Evolutionary conservation across 2,888 invertebrate species (phyloP), one percentile per base, ranked within the genome.

Genomic region (Lepidocyrtinus sp.): DNA sequence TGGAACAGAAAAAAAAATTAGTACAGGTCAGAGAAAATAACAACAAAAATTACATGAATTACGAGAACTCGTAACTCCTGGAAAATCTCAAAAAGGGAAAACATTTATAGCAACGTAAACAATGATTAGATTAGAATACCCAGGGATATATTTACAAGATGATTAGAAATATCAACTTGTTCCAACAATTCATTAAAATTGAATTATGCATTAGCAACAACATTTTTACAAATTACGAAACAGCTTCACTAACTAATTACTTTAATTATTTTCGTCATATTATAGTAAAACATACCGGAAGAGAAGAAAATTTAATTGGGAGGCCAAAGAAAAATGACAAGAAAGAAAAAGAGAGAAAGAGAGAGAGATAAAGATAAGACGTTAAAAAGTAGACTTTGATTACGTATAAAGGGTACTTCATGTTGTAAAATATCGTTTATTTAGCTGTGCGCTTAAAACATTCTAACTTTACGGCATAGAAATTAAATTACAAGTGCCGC

Each of bases 1-100:
- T 59, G 70, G 61, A 61, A 68, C 24, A 12, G 24, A 69, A 61
- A 24, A 61, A 36, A 25, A 24, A 61, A 25, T 5, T 55, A 65
- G n/a, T 36, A 17, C 24, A 65, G 50, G 46, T 68, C 59, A 69
- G n/a, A 26, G 70, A 69, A 45, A 15, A 50, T 9, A 69, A 55
- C 21, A 5, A 68, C 22, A 46, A 22, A 68, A 17, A 46, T 50
- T 36, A 36, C 5, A 36, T 9, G 36, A 36, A 36, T 36, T 36
- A 36, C 36, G 36, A 36, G 36, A 36, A 36, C 12, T 36, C n/a
- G n/a, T n/a, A n/a, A n/a, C n/a, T n/a, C n/a, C n/a, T n/a, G n/a
- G n/a, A n/a, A 36, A 36, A 12, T 36, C 36, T 36, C 12, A 12
- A 36, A 36, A n/a, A n/a, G n/a, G n/a, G 36, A 36, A 36, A 36